phyloP scores from a whole-genome alignment of 1,140 invertebrate species.

The Tenebrio molitor region DNA sequence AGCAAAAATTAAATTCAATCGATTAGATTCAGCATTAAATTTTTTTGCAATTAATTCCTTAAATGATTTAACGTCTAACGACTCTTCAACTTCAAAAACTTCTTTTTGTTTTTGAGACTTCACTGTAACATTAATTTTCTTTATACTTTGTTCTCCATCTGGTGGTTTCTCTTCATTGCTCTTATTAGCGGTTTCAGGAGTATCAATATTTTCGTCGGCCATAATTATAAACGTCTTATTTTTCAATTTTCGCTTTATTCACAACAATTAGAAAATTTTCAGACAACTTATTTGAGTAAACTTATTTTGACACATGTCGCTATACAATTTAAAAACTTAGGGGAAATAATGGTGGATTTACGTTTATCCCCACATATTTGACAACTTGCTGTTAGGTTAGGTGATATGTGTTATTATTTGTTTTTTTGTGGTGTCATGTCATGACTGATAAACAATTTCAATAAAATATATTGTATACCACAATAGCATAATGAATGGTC shows the following conservation, averaged over 20 bases:
- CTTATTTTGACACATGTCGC: conserved; percentile 31
- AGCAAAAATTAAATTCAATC: conserved; percentile 96
- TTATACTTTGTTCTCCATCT: conserved; percentile 19
- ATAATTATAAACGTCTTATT: neutral
- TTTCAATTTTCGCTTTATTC: neutral
- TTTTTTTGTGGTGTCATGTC: conserved; percentile 16
- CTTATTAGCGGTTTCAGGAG: neutral
- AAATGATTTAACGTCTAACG: conserved; percentile 91
- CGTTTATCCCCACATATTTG: neutral
- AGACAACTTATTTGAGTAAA: neutral
- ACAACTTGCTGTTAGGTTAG: conserved; percentile 1
- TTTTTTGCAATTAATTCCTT: conserved; percentile 88
- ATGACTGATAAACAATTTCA: neutral
- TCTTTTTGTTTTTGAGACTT: conserved; percentile 97
- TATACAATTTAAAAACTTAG: conserved; percentile 28
- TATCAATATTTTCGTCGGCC: conserved; percentile 4
- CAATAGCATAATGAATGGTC: conserved; percentile 50
- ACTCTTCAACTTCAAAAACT: conserved; percentile 84
- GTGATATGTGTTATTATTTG: neutral
- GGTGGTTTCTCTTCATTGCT: neutral
- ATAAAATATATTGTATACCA: neutral
- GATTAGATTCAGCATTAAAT: conserved; percentile 88
- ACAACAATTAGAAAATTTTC: conserved; percentile 8
- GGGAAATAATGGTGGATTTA: conserved; percentile 2
- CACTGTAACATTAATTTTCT: conserved; percentile 76